Conservation (phyloP, 2,113 vertebrate species). For the Grantiella picta region DNA sequence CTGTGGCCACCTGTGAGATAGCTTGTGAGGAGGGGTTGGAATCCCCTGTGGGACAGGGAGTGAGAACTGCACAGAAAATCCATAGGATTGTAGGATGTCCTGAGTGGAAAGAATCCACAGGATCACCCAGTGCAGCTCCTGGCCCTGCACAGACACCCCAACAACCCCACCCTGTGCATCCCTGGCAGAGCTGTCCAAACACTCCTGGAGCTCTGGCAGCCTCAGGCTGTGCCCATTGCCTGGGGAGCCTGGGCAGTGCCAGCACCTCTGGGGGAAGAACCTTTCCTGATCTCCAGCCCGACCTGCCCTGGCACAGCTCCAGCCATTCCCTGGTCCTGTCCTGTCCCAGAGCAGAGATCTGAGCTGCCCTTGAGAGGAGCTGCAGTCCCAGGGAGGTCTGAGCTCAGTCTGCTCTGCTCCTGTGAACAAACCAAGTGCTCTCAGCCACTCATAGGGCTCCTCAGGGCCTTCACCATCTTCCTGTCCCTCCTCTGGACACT, state of each 20-base stretch:
- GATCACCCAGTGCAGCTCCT: neutral
- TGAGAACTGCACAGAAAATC: neutral
- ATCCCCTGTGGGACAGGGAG: neutral
- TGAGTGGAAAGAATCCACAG: neutral
- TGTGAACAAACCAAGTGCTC: neutral
- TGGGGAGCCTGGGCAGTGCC: neutral
- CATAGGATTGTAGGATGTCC: neutral
- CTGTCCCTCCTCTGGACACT: neutral
- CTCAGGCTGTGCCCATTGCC: neutral
- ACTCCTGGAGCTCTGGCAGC: neutral
- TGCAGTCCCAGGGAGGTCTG: neutral
- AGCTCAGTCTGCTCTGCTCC: neutral
- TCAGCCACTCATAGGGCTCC: neutral
- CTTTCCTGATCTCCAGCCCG: neutral
- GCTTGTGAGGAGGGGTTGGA: neutral
- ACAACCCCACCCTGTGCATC: neutral
- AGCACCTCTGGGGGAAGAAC: neutral
- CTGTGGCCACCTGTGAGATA: neutral
- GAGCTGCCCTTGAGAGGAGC: neutral
- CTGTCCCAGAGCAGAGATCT: neutral
- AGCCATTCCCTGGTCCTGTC: neutral
- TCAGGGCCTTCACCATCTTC: neutral
- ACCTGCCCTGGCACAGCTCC: neutral
- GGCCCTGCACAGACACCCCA: neutral
- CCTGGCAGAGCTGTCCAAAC: accelerated